Percentiles rank a stretch among this genome's conserved stretches.
These are phyloP conservation scores for Chlamydotis undulata DNA, from an alignment of 2,113 vertebrate genomes.

Conservation along the genomic window DNA sequence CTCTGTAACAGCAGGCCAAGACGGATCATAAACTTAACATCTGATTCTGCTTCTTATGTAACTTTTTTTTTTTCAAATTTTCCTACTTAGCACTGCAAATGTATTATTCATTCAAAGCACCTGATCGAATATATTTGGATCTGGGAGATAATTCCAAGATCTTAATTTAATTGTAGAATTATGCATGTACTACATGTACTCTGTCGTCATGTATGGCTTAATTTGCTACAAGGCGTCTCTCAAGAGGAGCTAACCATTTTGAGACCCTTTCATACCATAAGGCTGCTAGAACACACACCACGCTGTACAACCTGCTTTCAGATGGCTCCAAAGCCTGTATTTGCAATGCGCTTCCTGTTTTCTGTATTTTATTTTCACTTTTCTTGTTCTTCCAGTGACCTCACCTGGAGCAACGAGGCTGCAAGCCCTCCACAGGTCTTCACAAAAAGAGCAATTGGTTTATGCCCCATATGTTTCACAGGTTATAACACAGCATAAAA, in stretches of 20 bases:
- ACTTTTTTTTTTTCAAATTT: not conserved
- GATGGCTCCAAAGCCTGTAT: not conserved
- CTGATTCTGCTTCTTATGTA: not conserved
- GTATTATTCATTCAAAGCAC: not conserved
- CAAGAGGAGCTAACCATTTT: not conserved
- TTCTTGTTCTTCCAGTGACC: not conserved
- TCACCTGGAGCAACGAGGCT: not conserved
- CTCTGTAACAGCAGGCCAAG: not conserved
- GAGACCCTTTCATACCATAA: not conserved
- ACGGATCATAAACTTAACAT: not conserved
- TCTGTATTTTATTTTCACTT: not conserved
- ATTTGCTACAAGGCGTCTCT: not conserved
- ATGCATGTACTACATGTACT: no score
- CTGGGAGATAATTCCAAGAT: not conserved
- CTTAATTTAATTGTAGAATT: not conserved
- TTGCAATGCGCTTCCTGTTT: not conserved
- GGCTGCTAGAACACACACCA: not conserved
- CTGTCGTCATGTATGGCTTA: rapidly evolving
- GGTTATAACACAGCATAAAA: conserved; percentile 10
- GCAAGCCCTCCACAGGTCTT: not conserved
- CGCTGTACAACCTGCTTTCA: not conserved
- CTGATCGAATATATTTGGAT: not conserved
- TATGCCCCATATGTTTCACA: not conserved
- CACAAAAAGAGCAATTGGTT: not conserved
- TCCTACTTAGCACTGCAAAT: not conserved